Conservation (phyloP, 2,113 vertebrate genomes). For the Phoxinus phoxinus region DNA sequence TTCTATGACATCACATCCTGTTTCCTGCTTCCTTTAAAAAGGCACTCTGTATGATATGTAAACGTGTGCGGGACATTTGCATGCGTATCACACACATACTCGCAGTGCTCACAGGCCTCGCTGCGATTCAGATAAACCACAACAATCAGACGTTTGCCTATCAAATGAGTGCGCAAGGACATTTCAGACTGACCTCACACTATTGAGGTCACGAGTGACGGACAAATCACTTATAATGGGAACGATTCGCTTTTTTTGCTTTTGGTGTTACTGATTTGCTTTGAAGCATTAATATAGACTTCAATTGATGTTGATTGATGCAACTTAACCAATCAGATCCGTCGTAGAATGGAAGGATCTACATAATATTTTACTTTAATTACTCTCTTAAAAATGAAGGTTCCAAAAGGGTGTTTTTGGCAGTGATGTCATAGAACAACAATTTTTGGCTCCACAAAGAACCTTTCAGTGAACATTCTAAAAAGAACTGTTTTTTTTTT, state of each 20-base stretch:
- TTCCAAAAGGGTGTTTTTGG: no score
- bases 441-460: no score
- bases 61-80: not conserved
- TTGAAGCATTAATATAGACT: not conserved
- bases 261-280: not conserved
- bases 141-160: constrained; percentile 59
- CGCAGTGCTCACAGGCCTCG: not conserved
- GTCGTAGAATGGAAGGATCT: not conserved
- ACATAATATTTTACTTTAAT: not conserved
- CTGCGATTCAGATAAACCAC: constrained; percentile 58
- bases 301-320: not conserved
- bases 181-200: constrained; percentile 13
- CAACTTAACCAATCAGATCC: not conserved
- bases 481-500: no score
- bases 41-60: not conserved
- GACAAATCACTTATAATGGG: not conserved
- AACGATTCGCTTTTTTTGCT: not conserved
- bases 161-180: constrained; percentile 65
- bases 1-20: constrained; percentile 10
- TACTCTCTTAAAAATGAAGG: not conserved
- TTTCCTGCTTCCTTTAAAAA: constrained; percentile 22
- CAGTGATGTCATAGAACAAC: no score
- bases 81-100: constrained; percentile 20
- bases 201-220: not conserved
- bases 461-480: no score